Evolutionary conservation across 2,113 vertebrate species (phyloP), one percentile per base, ranked within the genome.

Genomic region (Channa maculata): DNA sequence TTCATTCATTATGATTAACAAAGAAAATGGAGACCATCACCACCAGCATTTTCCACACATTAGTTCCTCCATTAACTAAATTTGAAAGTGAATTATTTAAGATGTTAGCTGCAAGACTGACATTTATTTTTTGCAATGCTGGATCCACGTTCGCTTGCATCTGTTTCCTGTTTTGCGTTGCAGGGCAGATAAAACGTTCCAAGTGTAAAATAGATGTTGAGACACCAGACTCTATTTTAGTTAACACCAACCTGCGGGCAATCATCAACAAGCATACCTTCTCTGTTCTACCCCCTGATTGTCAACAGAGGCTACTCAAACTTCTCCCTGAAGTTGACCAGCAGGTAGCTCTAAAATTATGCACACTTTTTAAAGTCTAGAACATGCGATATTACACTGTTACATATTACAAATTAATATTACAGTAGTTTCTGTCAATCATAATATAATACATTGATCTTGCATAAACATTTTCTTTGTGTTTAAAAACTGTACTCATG

Each of bases 231-330:
- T 99, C 98, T 63, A 99, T 99, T 90, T 91, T 99, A 58, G 98
- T 99, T 61, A 99, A 99, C 93, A 99, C 98, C 39, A 99, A 99
- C 92, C 93, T 99, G 65, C 91, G 97, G 62, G 98, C 98, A 0
- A 93, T 99, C 76, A 98, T 99, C 89, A 99, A 99, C 91, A 99
- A 99, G 71, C 97, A 99, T 84, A 99, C 96, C 0, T 97, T 99
- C 93, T 96, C 95, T 0, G 85, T 94, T 45, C 92, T 99, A 79
- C 97, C 98, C 0, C 39, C 90, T 0, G 96, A 97, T 2, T 95
- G 96, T 84, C 98, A 99, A 59, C 97, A 99, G 83, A 94, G 94
- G 70, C 94, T 99, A 48, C 95, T 99, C 52, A 90, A 93, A 52
- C 95, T 99, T 4, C 95, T 99, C 59, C 98, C 98, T 0, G 96